phyloP scores from a whole-genome alignment of 2,888 invertebrate species.

The Hermaeophaga mercurialis region DNA sequence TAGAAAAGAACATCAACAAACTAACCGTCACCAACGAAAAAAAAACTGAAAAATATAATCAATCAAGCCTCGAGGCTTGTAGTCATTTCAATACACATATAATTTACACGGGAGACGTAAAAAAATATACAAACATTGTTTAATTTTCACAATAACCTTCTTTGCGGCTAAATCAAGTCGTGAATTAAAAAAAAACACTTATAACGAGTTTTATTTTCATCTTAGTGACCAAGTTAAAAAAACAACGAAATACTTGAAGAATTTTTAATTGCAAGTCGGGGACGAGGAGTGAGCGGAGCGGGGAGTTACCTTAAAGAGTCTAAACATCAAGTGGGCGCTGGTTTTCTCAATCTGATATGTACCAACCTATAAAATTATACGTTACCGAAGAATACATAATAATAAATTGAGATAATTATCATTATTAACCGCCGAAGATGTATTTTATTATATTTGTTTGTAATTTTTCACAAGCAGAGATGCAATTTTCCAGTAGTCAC shows the following conservation, averaged over 20 bases:
- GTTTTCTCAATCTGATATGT: constrained; percentile 52
- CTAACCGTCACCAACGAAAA: no score
- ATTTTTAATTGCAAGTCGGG: constrained; percentile 52
- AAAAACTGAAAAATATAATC: no score
- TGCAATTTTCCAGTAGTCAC: constrained; percentile 60
- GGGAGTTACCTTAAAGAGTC: constrained; percentile 35
- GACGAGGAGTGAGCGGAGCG: constrained; percentile 43
- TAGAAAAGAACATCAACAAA: no score
- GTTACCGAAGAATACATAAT: constrained; percentile 57
- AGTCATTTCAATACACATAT: no score
- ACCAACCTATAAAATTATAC: constrained; percentile 55
- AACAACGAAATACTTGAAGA: constrained; percentile 45
- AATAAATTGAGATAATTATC: constrained; percentile 60
- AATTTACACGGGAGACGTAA: no score
- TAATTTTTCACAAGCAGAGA: constrained; percentile 58
- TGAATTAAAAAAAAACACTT: constrained; percentile 13
- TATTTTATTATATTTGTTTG: constrained; percentile 59
- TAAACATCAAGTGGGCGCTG: constrained; percentile 42
- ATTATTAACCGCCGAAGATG: constrained; percentile 58
- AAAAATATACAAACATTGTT: background rate
- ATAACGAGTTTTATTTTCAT: constrained; percentile 44
- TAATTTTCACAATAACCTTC: background rate
- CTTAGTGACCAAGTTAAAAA: constrained; percentile 41
- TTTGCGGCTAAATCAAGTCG: constrained; percentile 14
- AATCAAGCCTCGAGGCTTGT: no score